Base-by-base conservation (phyloP, 2,888 invertebrate species). In the Microctonus brassicae region DNA sequence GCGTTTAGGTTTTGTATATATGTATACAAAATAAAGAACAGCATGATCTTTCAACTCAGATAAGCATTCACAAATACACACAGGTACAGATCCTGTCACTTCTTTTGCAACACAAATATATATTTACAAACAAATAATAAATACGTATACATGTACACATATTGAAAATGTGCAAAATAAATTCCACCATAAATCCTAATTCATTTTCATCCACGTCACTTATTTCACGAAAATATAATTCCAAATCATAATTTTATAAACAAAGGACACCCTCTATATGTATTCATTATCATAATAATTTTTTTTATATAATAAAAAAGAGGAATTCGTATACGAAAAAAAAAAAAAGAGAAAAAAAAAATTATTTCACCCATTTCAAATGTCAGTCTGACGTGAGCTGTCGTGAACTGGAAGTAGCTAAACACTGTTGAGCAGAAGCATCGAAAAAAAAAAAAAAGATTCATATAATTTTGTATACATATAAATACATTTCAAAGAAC, bases 351-450 rank as follows among this genome's bases (percentile, higher is more conserved):
- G 57, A 47, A 58, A 65, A 42, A 42, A 65, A 47, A 58, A 65
- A 42, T 26, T 22, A n/a, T 60, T 68, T 33, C 47, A 67, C 67
- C 67, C 67, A 67, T 67, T 67, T 67, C 67, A 67, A 67, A 67
- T 39, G 58, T 42, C 55, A 55, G 55, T 55, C 67, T 57, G 58
- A 47, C 47, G 17, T 7, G 47, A 42, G 42, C 57, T 66, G 42
- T 66, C 66, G 58, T 66, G 66, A 66, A 55, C 57, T 47, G 47
- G 26, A 68, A 34, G 60, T 60, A 52, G 52, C 60, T n/a, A 11
- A 5, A 22, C 10, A 24, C 47, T 17, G 47, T 47, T n/a, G n/a
- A 17, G 17, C 47, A 47, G 26, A 13, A 55, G 55, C 55, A 11
- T 26, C 52, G 13, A 24, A 22, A 24, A 55, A 22, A 22, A 24